phyloP scores from a whole-genome alignment of 2,888 invertebrate species.

The Mythimna impura region DNA sequence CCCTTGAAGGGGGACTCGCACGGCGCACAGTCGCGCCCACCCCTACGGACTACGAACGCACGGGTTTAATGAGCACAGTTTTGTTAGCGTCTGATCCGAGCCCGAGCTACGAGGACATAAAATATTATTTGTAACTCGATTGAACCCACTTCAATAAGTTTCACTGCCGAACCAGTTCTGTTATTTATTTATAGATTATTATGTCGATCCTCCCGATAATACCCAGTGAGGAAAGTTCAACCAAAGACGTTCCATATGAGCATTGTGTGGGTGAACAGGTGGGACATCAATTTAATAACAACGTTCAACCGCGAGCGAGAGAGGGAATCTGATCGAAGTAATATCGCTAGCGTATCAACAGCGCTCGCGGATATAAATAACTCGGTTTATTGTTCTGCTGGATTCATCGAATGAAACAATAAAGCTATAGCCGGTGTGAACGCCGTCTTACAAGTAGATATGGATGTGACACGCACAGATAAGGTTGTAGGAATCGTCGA shows the following conservation, averaged over 20 bases:
- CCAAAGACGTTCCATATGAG: neutral
- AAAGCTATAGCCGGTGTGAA: neutral
- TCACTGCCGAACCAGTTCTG: constrained; percentile 4
- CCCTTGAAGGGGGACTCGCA: too few species aligned
- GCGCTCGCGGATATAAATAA: neutral
- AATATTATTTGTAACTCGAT: constrained; percentile 8
- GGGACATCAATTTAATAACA: constrained; percentile 11
- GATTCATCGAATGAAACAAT: neutral
- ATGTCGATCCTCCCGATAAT: neutral
- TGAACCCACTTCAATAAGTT: constrained; percentile 3
- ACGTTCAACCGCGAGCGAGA: neutral
- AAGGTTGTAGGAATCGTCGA: too few species aligned
- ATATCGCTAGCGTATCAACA: constrained; percentile 6
- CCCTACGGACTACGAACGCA: neutral
- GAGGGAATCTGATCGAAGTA: constrained; percentile 7
- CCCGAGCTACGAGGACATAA: neutral
- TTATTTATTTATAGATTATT: constrained; percentile 11
- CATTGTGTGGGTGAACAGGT: constrained; percentile 20
- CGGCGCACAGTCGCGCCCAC: neutral
- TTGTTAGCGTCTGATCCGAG: constrained; percentile 4
- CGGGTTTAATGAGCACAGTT: constrained; percentile 12
- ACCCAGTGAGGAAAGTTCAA: neutral
- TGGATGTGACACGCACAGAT: neutral
- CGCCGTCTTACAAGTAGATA: neutral
- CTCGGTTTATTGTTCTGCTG: constrained; percentile 4